phyloP scores from a whole-genome alignment of 2,888 invertebrate genomes.

The Euproctis similis region DNA sequence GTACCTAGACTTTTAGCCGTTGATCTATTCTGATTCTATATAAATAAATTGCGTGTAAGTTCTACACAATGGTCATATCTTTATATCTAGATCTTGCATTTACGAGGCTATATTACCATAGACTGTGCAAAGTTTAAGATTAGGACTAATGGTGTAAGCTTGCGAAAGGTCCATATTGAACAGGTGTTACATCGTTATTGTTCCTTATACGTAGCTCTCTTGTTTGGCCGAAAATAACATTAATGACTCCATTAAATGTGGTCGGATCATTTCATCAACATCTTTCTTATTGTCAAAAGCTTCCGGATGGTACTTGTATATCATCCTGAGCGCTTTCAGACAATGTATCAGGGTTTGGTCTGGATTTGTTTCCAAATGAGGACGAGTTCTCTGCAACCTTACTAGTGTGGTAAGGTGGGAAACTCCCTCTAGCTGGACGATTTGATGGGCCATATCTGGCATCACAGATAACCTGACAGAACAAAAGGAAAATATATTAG shows the following conservation, averaged over 20 bases:
- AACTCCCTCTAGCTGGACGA: conserved; percentile 81
- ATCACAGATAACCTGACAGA: conserved; percentile 78
- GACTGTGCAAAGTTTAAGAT: no score
- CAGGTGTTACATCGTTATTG: no score
- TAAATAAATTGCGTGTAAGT: no score
- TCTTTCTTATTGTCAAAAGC: conserved; percentile 71
- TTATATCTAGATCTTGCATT: no score
- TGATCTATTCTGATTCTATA: no score
- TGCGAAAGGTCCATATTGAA: no score
- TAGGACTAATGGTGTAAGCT: no score
- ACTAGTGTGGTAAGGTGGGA: conserved; percentile 81
- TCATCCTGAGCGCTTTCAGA: conserved; percentile 58
- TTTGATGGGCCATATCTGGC: conserved; percentile 79
- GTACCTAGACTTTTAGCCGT: no score
- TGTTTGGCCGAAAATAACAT: conserved; percentile 86
- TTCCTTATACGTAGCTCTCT: conserved; percentile 87
- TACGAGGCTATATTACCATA: no score
- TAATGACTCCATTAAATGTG: conserved; percentile 85
- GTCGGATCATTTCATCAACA: conserved; percentile 83
- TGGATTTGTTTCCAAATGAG: conserved; percentile 48
- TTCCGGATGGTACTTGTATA: conserved; percentile 63
- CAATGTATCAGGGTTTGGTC: conserved; percentile 66
- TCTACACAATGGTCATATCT: no score
- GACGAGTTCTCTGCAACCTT: conserved; percentile 66
- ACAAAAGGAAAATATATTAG: neutral